A percentile compares a stretch with the other conserved stretches of the same genome.
Evolutionary conservation across 2,113 vertebrate species (phyloP).

Genomic region (Rhinichthys klamathensis): DNA sequence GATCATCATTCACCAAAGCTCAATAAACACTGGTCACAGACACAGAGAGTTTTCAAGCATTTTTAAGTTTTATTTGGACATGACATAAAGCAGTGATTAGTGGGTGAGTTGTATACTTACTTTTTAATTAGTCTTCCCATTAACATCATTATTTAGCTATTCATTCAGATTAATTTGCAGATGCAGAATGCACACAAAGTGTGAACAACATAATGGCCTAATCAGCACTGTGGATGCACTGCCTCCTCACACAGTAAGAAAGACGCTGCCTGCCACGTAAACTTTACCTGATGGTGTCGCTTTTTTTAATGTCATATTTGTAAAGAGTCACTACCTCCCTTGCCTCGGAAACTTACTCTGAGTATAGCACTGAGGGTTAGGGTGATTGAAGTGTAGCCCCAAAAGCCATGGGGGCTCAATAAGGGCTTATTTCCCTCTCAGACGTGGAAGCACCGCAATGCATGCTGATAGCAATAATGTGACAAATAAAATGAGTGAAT

Average conservation of each 20-base stretch:
- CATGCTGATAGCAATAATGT: slow-evolving; percentile 43
- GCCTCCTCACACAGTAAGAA: neutral
- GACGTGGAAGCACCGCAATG: neutral
- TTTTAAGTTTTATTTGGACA: neutral
- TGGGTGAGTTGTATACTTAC: neutral
- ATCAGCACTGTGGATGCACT: neutral
- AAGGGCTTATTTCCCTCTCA: slow-evolving; percentile 33
- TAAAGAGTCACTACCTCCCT: neutral
- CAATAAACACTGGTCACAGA: neutral
- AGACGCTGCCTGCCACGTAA: neutral
- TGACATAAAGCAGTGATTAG: neutral
- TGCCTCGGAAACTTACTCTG: neutral
- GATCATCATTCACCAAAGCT: neutral
- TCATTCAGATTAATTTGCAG: neutral
- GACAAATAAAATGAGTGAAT: slow-evolving; percentile 43
- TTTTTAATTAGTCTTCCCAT: neutral
- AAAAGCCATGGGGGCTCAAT: slow-evolving; percentile 37
- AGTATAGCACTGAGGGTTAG: neutral
- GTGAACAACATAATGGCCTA: neutral
- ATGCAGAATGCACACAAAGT: neutral
- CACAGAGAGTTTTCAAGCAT: neutral
- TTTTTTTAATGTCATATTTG: neutral
- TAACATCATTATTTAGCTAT: neutral
- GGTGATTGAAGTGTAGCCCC: slow-evolving; percentile 29
- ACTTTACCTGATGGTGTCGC: neutral